Evolutionary conservation across 1,140 invertebrate species (phyloP).

Genomic region (Periplaneta americana): DNA sequence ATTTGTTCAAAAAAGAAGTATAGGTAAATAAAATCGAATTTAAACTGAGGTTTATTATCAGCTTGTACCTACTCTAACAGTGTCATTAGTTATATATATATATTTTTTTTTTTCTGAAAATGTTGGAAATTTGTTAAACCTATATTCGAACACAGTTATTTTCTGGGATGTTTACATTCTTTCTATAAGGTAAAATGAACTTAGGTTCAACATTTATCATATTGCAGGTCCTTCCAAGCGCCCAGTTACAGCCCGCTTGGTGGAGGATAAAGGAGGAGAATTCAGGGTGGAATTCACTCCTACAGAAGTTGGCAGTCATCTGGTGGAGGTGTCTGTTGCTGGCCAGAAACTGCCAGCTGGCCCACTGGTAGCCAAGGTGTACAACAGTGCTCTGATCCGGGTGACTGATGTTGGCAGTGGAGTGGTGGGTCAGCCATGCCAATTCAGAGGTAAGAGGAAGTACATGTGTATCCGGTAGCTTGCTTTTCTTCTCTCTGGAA

Average conservation of each 20-base stretch:
- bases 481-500: no score
- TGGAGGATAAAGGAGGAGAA: conserved; percentile 67
- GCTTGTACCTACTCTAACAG: no score
- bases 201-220: not conserved
- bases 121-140: not conserved
- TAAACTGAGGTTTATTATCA: no score
- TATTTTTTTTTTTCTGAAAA: not conserved
- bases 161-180: not conserved
- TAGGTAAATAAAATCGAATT: no score
- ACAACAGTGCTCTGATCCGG: conserved; percentile 85
- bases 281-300: conserved; percentile 87
- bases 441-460: conserved; percentile 73
- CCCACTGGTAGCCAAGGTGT: conserved; percentile 86
- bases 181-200: not conserved
- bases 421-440: conserved; percentile 85
- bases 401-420: conserved; percentile 84
- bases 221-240: conserved; percentile 59
- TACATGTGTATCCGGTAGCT: no score
- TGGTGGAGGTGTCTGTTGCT: conserved; percentile 80
- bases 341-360: conserved; percentile 77
- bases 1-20: no score
- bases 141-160: not conserved
- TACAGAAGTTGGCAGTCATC: conserved; percentile 84
- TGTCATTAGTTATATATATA: no score
- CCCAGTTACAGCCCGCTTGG: conserved; percentile 51